Evolutionary conservation across 2,113 vertebrate species (phyloP).

Genomic region (Pseudonaja textilis): DNA sequence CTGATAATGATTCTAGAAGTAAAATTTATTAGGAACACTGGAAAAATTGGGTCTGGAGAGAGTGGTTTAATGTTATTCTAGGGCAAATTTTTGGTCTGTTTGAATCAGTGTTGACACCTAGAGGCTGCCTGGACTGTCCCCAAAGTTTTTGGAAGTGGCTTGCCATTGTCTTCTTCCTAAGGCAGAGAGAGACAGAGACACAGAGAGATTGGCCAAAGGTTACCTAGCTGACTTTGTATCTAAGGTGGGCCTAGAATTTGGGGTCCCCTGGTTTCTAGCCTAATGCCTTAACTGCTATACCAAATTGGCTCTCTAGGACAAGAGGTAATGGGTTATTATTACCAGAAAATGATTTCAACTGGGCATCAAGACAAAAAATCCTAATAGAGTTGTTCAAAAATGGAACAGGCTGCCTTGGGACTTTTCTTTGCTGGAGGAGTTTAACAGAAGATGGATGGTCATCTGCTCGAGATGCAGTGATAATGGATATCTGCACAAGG

Average conservation of each 20-base stretch:
- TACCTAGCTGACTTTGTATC: not conserved
- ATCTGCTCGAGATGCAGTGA: not conserved
- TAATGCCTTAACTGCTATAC: not conserved
- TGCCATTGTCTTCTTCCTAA: not conserved
- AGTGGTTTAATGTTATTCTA: not conserved
- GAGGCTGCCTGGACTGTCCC: not conserved
- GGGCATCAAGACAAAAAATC: not conserved
- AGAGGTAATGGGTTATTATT: not conserved
- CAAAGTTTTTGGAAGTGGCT: not conserved
- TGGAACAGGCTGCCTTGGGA: not conserved
- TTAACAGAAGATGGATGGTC: not conserved
- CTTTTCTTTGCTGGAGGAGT: not conserved
- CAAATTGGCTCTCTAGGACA: not conserved
- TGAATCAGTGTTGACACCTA: not conserved
- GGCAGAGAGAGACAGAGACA: not conserved
- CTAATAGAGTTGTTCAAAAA: not conserved
- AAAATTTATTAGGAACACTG: not conserved
- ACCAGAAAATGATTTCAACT: not conserved
- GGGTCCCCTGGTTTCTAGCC: not conserved
- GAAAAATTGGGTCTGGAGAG: not conserved
- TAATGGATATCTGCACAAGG: not conserved
- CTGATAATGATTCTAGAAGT: not conserved
- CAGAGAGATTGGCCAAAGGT: too few species aligned
- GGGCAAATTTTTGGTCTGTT: not conserved
- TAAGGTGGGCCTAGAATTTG: not conserved